Evolutionary conservation across 2,113 vertebrate genomes (phyloP), one percentile per base, ranked within the genome.

Genomic region (Phocoena phocoena): DNA sequence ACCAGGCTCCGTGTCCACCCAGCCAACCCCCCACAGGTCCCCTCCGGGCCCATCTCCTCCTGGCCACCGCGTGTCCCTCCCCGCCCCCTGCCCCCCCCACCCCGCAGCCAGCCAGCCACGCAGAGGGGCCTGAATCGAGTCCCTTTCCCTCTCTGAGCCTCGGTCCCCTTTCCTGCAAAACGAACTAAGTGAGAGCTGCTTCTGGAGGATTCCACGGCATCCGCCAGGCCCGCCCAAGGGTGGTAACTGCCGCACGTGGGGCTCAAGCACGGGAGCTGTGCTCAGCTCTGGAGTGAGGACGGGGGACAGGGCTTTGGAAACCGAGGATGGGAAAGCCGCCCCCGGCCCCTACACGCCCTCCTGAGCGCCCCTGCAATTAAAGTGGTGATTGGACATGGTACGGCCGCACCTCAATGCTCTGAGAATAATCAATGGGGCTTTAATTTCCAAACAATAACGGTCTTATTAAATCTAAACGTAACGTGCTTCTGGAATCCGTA

Each of bases 391-490:
- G 87, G 96, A 36, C 2, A 0, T 11, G 33, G 50, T 36, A 21
- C 33, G 0, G 21, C 12, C 8, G 33, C 50, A 93, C 92, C 36
- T 74, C 33, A 36, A 1, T 7, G 41, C 83, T 89, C 93, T 96
- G 93, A 85, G 98, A 97, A 96, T 97, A 95, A 98, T 98, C 96
- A 87, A 95, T 88, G 95, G 98, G 95, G 95, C 84, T 98, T 98
- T 98, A 96, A 98, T 98, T 87, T 97, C 98, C 98, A 15, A 93
- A 98, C 87, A 96, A 97, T 98, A 97, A 97, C 97, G 98, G 97
- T 98, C 98, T 98, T 98, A 98, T 98, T 98, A 98, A 98, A 98
- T 98, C 97, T 94, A 73, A 98, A 98, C 98, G 97, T 97, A 98
- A 98, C 95, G 97, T 97, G 98, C 98, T 97, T 98, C 97, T 97